Evolutionary conservation across 2,797 vertebrate genomes (phyloP), one percentile per base, ranked within the genome.

Genomic region (Rhynchotus rufescens): DNA sequence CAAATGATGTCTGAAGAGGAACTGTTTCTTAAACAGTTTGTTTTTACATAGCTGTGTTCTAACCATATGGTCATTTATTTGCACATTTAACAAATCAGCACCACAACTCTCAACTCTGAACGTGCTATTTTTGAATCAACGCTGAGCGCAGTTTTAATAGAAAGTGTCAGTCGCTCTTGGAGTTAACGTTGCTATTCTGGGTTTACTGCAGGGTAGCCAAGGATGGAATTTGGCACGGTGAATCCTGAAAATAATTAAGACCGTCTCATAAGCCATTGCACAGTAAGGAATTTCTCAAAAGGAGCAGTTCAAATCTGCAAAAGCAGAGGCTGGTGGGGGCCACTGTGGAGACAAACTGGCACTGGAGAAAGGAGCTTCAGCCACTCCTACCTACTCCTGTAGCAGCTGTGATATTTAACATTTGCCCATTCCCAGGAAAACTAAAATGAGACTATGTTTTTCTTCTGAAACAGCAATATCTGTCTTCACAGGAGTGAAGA

Each of bases 31-130:
- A 15, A 66, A 10, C 36, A 69, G 76, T 66, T 84, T 84, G 82
- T 73, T 92, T 93, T 86, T 66, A 42, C 34, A 23, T 65, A 86
- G 77, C 72, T 47, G 30, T 56, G 49, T 60, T 90, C 34, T 14
- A 90, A 45, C 86, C 94, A 94, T 92, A 82, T 72, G 96, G 94
- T 84, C 95, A 94, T 85, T 80, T 74, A 75, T 83, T 87, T 72
- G 61, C 87, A 82, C 72, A 36, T 80, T 83, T 67, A 81, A 89
- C 61, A 65, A 80, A 91, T 30, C 61, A 72, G 22, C 65, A 59
- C 49, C 12, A 12, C 51, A 74, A 65, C 72, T 91, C 78, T 5
- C 36, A 79, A 54, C 66, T 61, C 32, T 17, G 57, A 82, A 38
- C 11, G 21, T 36, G 61, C 40, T 94, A 67, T 86, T 88, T 84